A percentile compares a stretch with the other conserved stretches of the same genome.
These are phyloP conservation scores for Cephalopholis sonnerati DNA, from an alignment of 2,113 vertebrate genomes.

Conservation along the genomic window DNA sequence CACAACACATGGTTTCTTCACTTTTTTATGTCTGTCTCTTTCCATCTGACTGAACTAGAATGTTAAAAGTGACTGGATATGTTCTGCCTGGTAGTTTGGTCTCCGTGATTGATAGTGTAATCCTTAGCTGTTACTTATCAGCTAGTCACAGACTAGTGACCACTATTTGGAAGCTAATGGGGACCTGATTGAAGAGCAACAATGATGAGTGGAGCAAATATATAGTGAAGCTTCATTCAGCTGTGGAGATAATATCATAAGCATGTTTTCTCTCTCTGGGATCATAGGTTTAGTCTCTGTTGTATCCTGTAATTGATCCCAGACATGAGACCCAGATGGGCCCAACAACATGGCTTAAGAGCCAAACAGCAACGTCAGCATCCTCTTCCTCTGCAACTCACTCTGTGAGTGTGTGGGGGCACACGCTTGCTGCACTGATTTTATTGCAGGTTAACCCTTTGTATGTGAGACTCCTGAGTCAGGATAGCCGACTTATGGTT, in stretches of 20 bases:
- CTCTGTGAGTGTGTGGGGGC: constrained; percentile 17
- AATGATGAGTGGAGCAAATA: constrained; percentile 14
- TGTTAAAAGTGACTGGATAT: constrained; percentile 35
- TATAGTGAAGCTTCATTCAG: constrained; percentile 22
- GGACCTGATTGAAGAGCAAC: constrained; percentile 1
- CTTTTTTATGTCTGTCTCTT: background rate
- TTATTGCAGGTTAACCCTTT: constrained; percentile 73
- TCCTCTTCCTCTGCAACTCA: constrained; percentile 40
- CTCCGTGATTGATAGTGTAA: constrained; percentile 32
- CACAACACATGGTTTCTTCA: background rate
- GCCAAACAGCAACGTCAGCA: constrained; percentile 80
- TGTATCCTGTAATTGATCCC: constrained; percentile 83
- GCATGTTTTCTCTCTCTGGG: constrained; percentile 51
- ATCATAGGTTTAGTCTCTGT: constrained; percentile 76
- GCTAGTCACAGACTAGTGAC: background rate
- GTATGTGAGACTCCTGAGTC: constrained; percentile 35
- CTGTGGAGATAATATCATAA: constrained; percentile 11
- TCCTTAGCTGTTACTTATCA: constrained; percentile 43
- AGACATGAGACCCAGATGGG: constrained; percentile 77
- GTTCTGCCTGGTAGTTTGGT: constrained; percentile 1
- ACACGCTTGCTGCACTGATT: constrained; percentile 17
- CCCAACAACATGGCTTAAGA: constrained; percentile 63
- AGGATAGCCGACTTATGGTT: constrained; percentile 47
- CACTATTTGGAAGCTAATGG: background rate
- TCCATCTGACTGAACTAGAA: background rate